phyloP scores from a whole-genome alignment of 2,113 vertebrate species.

The Tetrao urogallus region DNA sequence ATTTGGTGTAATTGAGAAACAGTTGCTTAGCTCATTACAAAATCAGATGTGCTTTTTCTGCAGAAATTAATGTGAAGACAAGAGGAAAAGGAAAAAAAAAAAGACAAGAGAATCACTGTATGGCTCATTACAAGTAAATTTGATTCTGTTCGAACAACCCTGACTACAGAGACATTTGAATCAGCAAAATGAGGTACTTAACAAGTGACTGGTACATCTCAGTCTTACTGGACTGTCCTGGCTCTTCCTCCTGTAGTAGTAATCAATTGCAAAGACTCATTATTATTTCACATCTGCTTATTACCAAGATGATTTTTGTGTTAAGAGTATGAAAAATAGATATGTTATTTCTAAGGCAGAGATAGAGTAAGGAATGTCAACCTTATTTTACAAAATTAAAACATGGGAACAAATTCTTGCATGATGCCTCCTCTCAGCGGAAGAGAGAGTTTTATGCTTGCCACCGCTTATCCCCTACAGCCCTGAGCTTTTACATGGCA shows the following conservation, averaged over 20 bases:
- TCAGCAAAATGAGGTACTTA: conserved; percentile 51
- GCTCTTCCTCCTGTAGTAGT: background rate
- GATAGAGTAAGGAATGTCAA: background rate
- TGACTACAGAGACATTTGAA: conserved; percentile 53
- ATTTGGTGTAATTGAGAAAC: conserved; percentile 52
- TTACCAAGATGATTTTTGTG: background rate
- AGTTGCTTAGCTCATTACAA: conserved; percentile 48
- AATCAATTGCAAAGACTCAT: conserved; percentile 12
- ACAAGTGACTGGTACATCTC: background rate
- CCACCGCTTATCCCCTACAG: background rate
- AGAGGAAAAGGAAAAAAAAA: background rate
- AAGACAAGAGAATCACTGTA: conserved; percentile 32
- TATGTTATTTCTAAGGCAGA: background rate
- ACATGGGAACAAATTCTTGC: background rate
- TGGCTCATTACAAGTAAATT: conserved; percentile 66
- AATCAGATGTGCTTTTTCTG: conserved; percentile 48
- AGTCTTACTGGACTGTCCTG: conserved; percentile 34
- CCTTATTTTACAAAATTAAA: background rate
- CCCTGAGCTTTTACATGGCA: background rate
- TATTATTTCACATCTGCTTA: conserved; percentile 17
- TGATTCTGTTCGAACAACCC: conserved; percentile 60
- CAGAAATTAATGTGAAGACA: conserved; percentile 55
- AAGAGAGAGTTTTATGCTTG: background rate
- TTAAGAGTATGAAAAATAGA: background rate
- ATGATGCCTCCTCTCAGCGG: background rate